These are phyloP conservation scores for Morpho deidamia DNA, from an alignment of 2,888 invertebrate genomes.

Conservation along the genomic window DNA sequence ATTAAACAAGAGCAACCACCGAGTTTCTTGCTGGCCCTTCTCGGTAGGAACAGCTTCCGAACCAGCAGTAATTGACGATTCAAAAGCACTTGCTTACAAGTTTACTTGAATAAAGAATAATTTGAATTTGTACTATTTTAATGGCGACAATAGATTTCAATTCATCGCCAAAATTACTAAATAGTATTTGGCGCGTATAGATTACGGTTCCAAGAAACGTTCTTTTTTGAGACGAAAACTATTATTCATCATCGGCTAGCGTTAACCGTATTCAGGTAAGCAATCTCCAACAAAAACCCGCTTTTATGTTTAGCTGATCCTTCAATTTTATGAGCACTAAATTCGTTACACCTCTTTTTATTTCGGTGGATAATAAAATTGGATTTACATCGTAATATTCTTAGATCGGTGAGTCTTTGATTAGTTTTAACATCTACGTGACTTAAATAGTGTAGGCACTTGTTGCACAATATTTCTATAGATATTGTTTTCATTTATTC, in stretches of 20 bases:
- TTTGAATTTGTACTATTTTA: no score
- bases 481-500: background rate
- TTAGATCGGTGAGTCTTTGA: slow-evolving; percentile 15
- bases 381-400: slow-evolving; percentile 6
- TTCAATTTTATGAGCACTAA: slow-evolving; percentile 28
- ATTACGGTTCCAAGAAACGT: slow-evolving; percentile 28
- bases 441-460: slow-evolving; percentile 23
- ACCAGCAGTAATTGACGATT: no score
- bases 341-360: slow-evolving; percentile 24
- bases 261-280: slow-evolving; percentile 1
- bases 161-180: no score
- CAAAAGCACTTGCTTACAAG: no score
- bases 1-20: no score
- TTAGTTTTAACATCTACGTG: slow-evolving; percentile 26
- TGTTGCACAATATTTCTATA: slow-evolving; percentile 33
- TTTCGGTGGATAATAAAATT: slow-evolving; percentile 22
- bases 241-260: slow-evolving; percentile 1
- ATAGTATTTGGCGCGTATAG: no score
- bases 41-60: no score
- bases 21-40: no score
- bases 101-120: no score
- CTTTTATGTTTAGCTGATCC: slow-evolving; percentile 26
- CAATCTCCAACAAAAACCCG: slow-evolving; percentile 3
- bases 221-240: slow-evolving; percentile 2
- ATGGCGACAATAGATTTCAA: no score